These are phyloP conservation scores for Caenorhabditis briggsae DNA, from an alignment of 1,140 invertebrate genomes.

Conservation along the genomic window DNA sequence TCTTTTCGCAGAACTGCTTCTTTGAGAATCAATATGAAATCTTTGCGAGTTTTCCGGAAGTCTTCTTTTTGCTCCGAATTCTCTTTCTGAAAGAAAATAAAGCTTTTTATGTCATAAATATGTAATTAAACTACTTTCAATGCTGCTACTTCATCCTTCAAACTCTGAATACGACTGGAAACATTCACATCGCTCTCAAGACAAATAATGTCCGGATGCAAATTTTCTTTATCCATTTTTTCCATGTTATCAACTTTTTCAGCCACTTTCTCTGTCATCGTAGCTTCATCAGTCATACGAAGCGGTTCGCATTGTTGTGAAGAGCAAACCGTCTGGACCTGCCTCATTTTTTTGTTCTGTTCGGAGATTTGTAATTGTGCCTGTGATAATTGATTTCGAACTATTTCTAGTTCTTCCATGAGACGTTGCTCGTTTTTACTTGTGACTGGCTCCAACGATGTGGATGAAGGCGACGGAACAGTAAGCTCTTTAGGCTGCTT, in stretches of 20 bases:
- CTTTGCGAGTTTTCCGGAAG: constrained; percentile 18
- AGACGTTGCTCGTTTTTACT: not conserved
- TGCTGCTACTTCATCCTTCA: not conserved
- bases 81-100: constrained; percentile 9
- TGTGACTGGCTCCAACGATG: not conserved
- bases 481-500: constrained; percentile 16
- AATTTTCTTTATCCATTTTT: not conserved
- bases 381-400: not conserved
- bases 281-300: not conserved
- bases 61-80: constrained; percentile 19
- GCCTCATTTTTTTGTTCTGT: not conserved
- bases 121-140: not conserved
- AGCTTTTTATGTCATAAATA: not conserved
- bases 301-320: constrained; percentile 1
- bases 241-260: not conserved
- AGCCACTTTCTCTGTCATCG: not conserved
- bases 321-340: not conserved
- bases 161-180: not conserved
- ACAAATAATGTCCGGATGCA: constrained; percentile 16
- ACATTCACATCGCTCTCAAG: not conserved
- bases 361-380: not conserved
- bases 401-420: not conserved
- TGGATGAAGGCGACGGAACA: not conserved
- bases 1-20: constrained; percentile 29
- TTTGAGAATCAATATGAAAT: constrained; percentile 37